Percentiles rank a stretch among this genome's conserved stretches.
These are phyloP conservation scores for Montipora efflorescens DNA, from an alignment of 64 coral and sea anemone species.

Conservation along the genomic window DNA sequence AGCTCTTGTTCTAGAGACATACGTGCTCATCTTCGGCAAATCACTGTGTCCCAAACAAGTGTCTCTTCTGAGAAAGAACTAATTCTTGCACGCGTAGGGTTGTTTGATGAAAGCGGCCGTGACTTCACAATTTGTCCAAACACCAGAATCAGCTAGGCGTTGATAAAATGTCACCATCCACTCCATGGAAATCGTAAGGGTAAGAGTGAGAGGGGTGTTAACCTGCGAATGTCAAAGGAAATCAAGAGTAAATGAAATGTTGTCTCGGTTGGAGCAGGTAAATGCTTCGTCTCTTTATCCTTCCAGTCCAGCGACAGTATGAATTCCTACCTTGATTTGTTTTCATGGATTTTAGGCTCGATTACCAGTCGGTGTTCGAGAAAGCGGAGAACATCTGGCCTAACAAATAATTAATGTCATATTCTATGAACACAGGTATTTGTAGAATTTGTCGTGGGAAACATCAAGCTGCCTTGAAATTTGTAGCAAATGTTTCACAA, in stretches of 20 bases:
- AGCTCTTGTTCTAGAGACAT: neutral
- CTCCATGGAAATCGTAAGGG: constrained; percentile 1
- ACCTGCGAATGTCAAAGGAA: neutral
- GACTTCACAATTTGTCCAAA: constrained; percentile 31
- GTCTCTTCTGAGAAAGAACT: constrained; percentile 27
- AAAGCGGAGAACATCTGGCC: neutral
- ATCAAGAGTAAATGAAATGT: neutral
- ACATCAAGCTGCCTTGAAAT: neutral
- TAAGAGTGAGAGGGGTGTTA: neutral
- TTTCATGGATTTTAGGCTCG: neutral
- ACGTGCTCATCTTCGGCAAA: neutral
- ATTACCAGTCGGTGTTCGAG: neutral
- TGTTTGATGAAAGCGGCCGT: constrained; percentile 22
- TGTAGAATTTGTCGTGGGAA: neutral
- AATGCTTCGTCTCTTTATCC: neutral
- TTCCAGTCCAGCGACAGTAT: neutral
- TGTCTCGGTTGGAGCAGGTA: neutral
- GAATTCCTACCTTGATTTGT: constrained; percentile 1
- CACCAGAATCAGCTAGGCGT: neutral
- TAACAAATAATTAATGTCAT: neutral
- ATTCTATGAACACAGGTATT: constrained; percentile 3
- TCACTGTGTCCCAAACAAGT: neutral
- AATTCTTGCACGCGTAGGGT: constrained; percentile 10
- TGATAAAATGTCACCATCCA: constrained; percentile 19
- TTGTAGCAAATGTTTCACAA: neutral